Percentiles rank a stretch among this genome's conserved stretches.
Evolutionary conservation across 2,113 vertebrate species (phyloP).

Genomic region (Corynorhinus townsendii): DNA sequence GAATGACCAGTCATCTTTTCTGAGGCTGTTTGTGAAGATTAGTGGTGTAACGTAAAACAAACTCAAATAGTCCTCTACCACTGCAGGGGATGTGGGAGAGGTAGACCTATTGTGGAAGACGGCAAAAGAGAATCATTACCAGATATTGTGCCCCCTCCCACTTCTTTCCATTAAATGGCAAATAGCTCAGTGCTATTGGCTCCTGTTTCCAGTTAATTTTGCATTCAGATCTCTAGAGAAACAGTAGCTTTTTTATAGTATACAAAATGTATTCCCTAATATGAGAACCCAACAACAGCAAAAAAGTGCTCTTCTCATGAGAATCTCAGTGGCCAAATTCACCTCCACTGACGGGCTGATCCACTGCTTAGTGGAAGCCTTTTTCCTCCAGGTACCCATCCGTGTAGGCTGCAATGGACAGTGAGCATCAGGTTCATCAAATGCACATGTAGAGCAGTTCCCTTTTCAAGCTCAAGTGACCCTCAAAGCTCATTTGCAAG

Average conservation of each 20-base stretch:
- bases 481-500: neutral
- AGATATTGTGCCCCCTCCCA: neutral
- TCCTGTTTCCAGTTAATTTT: neutral
- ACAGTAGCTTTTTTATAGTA: neutral
- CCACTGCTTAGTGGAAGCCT: neutral
- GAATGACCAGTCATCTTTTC: neutral
- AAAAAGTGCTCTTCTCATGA: neutral
- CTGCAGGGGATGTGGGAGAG: neutral
- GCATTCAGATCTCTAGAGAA: neutral
- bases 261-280: neutral
- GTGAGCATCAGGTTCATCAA: too few relatives aligned
- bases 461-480: neutral
- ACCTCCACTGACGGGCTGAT: neutral
- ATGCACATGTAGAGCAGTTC: neutral
- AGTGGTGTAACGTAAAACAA: neutral
- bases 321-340: neutral
- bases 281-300: neutral
- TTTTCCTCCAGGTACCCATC: neutral
- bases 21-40: neutral
- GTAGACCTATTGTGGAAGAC: neutral
- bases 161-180: neutral
- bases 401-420: neutral
- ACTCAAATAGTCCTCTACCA: neutral
- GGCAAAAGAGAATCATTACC: neutral
- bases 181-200: neutral